Conservation (phyloP, 2,888 invertebrate genomes). For the Coelopa pilipes region DNA sequence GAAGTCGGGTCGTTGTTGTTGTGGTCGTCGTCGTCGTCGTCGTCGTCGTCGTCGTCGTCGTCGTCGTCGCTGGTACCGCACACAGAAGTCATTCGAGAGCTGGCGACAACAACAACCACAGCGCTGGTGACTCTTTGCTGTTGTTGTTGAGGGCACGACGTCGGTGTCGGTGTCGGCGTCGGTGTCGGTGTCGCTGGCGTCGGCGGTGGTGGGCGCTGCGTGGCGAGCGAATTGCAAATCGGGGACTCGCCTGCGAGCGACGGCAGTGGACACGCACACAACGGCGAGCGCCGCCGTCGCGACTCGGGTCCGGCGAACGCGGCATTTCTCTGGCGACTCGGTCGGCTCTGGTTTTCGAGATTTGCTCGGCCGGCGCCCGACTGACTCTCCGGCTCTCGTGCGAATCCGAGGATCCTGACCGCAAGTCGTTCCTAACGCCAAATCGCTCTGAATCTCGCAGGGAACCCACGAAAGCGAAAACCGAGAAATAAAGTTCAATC, state of each 20-base stretch:
- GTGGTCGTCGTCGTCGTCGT: conserved; percentile 30
- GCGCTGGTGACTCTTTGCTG: conserved; percentile 40
- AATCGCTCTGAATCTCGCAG: neutral
- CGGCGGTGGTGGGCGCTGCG: too few species aligned
- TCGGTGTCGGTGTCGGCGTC: neutral
- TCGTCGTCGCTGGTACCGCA: conserved; percentile 30
- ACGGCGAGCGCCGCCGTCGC: neutral
- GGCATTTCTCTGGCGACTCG: too few species aligned
- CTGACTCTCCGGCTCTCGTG: too few species aligned
- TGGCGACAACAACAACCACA: conserved; percentile 36
- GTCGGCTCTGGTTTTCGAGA: too few species aligned
- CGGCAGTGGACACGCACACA: conserved; percentile 10
- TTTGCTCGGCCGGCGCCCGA: too few species aligned
- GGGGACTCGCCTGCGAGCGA: conserved; percentile 1
- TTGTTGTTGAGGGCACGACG: too few species aligned
- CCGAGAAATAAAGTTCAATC: neutral
- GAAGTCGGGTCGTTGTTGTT: conserved; percentile 38
- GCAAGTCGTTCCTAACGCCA: neutral
- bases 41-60: conserved; percentile 34
- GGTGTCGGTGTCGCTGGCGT: neutral
- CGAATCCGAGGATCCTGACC: too few species aligned
- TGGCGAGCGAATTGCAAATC: neutral
- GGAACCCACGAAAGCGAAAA: neutral
- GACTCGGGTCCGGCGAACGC: too few species aligned
- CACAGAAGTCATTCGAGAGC: conserved; percentile 46